These are phyloP conservation scores for Watsonalla cultraria DNA, from an alignment of 2,888 invertebrate species.

Conservation along the genomic window DNA sequence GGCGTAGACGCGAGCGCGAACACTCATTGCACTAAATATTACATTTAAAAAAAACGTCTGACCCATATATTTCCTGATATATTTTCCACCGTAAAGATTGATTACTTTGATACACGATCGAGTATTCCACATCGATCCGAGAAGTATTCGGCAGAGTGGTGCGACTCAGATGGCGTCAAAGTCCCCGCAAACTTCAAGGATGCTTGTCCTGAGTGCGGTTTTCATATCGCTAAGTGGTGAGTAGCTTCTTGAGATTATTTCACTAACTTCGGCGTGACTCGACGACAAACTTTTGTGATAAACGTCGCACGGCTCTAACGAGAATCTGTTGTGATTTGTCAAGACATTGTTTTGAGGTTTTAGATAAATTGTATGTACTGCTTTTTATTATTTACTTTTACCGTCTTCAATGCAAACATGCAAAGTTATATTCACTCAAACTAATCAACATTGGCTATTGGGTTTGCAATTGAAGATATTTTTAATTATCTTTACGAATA, in stretches of 20 bases:
- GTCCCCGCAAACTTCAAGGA: slow-evolving; percentile 30
- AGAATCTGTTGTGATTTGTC: background rate
- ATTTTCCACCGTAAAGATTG: background rate
- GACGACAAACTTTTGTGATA: slow-evolving; percentile 38
- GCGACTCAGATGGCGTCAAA: slow-evolving; percentile 48
- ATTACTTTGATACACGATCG: background rate
- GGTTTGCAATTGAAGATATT: no score
- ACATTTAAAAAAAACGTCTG: no score
- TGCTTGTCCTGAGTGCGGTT: slow-evolving; percentile 39
- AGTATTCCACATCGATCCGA: background rate
- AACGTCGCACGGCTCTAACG: slow-evolving; percentile 19
- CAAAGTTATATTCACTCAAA: no score
- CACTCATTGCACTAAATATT: background rate
- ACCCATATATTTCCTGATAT: no score
- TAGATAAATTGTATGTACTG: background rate
- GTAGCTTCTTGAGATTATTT: slow-evolving; percentile 43
- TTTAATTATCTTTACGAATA: no score
- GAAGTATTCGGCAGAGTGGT: slow-evolving; percentile 18
- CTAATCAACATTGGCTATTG: no score
- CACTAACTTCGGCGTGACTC: slow-evolving; percentile 33
- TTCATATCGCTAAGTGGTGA: slow-evolving; percentile 68
- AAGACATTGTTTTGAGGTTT: background rate
- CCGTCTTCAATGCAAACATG: no score
- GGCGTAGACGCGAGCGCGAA: slow-evolving; percentile 6
- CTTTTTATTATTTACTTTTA: no score